These are phyloP conservation scores for Lasioglossum leucozonium DNA, from an alignment of 2,888 invertebrate species.

Conservation along the genomic window DNA sequence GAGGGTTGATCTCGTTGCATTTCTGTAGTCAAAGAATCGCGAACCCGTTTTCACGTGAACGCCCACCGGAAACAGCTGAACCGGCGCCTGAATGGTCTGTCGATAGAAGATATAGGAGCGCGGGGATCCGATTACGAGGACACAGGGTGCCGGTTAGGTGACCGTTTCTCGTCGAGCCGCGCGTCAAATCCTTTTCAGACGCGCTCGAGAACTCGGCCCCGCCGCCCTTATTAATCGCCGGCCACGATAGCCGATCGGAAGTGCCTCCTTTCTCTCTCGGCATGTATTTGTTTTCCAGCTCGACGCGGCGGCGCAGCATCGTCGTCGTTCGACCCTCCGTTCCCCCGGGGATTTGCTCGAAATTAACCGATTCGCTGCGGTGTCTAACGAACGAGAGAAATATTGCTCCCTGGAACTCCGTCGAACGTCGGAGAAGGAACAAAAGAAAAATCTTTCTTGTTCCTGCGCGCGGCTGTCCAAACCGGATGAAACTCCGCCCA, in stretches of 20 bases:
- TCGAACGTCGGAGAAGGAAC: conserved; percentile 66
- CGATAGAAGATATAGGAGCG: conserved; percentile 77
- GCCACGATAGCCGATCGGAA: conserved; percentile 21
- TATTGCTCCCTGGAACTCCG: conserved; percentile 39
- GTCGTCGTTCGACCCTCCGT: neutral
- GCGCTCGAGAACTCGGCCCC: neutral
- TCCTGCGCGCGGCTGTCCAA: conserved; percentile 45
- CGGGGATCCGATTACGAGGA: conserved; percentile 83
- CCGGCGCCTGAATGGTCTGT: conserved; percentile 79
- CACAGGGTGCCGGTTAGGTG: conserved; percentile 76
- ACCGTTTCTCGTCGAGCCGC: conserved; percentile 74
- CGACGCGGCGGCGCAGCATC: no score
- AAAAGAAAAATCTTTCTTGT: conserved; percentile 68
- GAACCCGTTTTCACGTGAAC: conserved; percentile 83
- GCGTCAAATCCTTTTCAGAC: conserved; percentile 56
- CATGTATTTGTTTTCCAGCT: conserved; percentile 36
- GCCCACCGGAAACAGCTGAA: conserved; percentile 85
- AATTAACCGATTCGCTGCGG: conserved; percentile 74
- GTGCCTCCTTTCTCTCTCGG: neutral
- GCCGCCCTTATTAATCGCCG: conserved; percentile 33
- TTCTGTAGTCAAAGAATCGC: conserved; percentile 78
- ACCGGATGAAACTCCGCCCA: conserved; percentile 73
- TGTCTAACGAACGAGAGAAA: conserved; percentile 75
- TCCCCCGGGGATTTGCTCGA: conserved; percentile 38
- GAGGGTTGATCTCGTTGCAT: conserved; percentile 65